Percentiles rank a stretch among this genome's conserved stretches.
Evolutionary conservation across 2,113 vertebrate species (phyloP).

Genomic region (Synodontis membranacea): DNA sequence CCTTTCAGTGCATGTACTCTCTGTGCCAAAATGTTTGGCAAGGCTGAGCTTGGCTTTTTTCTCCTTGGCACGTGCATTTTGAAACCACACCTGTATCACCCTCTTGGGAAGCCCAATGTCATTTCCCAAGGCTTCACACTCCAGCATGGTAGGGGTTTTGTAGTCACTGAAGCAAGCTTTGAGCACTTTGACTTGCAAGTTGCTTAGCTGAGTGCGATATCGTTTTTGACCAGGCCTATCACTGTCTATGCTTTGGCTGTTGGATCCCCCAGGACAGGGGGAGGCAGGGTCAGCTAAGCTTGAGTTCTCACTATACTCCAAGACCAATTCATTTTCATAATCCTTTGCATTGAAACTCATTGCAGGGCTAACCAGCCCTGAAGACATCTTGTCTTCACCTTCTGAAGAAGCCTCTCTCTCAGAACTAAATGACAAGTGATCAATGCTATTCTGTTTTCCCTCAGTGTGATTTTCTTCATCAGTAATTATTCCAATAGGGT

Average conservation of each 20-base stretch:
- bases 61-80: constrained; percentile 88
- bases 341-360: constrained; percentile 89
- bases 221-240: constrained; percentile 87
- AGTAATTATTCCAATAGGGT: constrained; percentile 81
- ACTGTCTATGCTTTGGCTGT: constrained; percentile 82
- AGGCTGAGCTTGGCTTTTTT: constrained; percentile 89
- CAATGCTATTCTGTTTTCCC: constrained; percentile 75
- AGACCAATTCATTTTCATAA: constrained; percentile 89
- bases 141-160: constrained; percentile 88
- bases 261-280: constrained; percentile 87
- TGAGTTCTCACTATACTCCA: constrained; percentile 93
- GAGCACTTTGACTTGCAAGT: constrained; percentile 86
- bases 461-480: constrained; percentile 85
- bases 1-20: constrained; percentile 85
- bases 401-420: constrained; percentile 79
- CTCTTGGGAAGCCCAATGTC: constrained; percentile 90
- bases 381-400: constrained; percentile 83
- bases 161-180: constrained; percentile 92
- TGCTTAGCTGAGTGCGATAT: constrained; percentile 89
- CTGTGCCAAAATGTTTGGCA: constrained; percentile 90
- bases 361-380: constrained; percentile 85
- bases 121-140: constrained; percentile 88
- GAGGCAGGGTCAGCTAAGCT: constrained; percentile 91
- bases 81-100: constrained; percentile 93
- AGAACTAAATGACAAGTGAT: constrained; percentile 78